phyloP scores from a whole-genome alignment of 2,113 vertebrate species.

The Hyperoodon ampullatus region DNA sequence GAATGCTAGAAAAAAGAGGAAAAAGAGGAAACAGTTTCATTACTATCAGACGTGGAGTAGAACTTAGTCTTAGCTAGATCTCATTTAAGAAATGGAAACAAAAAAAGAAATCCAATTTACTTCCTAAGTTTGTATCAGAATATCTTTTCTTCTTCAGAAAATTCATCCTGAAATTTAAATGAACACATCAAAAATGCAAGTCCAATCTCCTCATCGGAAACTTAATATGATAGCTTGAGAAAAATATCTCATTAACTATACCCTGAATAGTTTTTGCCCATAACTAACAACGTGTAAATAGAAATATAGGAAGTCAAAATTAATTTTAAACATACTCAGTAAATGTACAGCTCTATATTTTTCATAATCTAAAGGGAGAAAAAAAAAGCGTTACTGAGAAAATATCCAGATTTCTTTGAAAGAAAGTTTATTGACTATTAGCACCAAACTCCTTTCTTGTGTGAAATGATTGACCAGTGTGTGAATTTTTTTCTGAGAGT shows the following conservation, averaged over 20 bases:
- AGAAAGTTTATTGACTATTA: neutral
- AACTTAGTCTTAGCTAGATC: neutral
- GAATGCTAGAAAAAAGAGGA: neutral
- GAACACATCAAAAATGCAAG: neutral
- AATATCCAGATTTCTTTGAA: neutral
- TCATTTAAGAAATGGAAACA: neutral
- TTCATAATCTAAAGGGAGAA: neutral
- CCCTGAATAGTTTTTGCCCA: neutral
- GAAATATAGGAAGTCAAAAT: neutral
- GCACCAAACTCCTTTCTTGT: neutral
- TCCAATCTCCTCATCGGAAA: neutral
- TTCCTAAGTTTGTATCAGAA: neutral
- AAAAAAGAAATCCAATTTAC: neutral
- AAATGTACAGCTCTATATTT: neutral
- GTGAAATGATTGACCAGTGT: neutral
- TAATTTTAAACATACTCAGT: neutral
- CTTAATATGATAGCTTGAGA: neutral
- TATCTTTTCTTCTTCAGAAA: constrained; percentile 24
- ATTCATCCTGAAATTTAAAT: constrained; percentile 6
- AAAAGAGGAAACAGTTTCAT: neutral
- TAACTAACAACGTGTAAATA: neutral
- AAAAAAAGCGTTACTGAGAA: neutral
- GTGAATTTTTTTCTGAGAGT: neutral
- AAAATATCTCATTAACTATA: neutral
- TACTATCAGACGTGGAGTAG: neutral